phyloP scores from a whole-genome alignment of 2,113 vertebrate species.

The Varanus salvator region DNA sequence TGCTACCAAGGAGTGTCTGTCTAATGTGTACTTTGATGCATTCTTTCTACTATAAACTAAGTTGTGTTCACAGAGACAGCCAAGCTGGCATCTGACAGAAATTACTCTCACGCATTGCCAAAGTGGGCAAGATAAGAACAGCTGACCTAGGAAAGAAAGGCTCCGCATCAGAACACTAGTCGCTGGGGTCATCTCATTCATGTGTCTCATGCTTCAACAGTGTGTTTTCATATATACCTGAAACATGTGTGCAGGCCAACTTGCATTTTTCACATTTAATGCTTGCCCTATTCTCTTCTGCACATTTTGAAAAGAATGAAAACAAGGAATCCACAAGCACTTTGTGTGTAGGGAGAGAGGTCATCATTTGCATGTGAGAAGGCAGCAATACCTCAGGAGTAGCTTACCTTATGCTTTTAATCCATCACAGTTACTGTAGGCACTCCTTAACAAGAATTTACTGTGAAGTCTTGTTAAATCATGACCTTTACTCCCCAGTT shows the following conservation, averaged over 20 bases:
- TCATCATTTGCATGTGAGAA: constrained; percentile 57
- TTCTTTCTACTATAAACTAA: neutral
- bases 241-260: constrained; percentile 38
- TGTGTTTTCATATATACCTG: neutral
- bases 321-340: constrained; percentile 49
- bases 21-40: fast-evolving
- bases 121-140: neutral
- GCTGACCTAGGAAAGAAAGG: neutral
- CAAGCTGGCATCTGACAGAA: fast-evolving
- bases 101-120: neutral
- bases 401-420: constrained; percentile 40
- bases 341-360: neutral
- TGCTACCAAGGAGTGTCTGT: neutral
- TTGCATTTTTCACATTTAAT: constrained; percentile 65
- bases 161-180: fast-evolving
- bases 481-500: constrained; percentile 4
- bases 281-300: constrained; percentile 41
- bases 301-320: constrained; percentile 52
- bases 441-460: constrained; percentile 22
- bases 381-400: constrained; percentile 38
- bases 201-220: neutral
- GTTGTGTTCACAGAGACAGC: fast-evolving
- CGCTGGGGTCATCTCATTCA: neutral
- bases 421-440: constrained; percentile 34
- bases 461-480: constrained; percentile 51